Percentiles rank a stretch among this genome's conserved stretches.
These are phyloP conservation scores for Xanthorhoe spadicearia DNA, from an alignment of 2,888 invertebrate genomes.

Conservation along the genomic window DNA sequence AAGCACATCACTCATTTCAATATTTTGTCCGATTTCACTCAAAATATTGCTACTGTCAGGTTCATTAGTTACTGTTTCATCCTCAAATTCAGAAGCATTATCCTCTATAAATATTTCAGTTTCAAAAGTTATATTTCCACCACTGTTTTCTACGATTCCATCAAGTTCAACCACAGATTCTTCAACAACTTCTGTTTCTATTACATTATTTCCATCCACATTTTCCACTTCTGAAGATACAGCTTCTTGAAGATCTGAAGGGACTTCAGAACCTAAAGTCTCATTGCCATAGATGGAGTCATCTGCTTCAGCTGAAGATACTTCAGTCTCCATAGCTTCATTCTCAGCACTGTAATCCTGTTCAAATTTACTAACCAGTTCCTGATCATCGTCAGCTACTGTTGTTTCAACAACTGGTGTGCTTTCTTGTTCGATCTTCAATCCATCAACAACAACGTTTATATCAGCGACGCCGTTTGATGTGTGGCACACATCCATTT, in stretches of 20 bases:
- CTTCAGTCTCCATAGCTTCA: slow-evolving; percentile 15
- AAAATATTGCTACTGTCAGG: slow-evolving; percentile 61
- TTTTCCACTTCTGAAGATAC: slow-evolving; percentile 28
- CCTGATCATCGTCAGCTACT: slow-evolving; percentile 8
- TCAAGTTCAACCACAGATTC: slow-evolving; percentile 47
- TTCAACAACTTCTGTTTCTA: slow-evolving; percentile 36
- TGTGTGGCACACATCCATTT: slow-evolving; percentile 66
- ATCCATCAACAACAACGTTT: slow-evolving; percentile 41
- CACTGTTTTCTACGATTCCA: slow-evolving; percentile 45
- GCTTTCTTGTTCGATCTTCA: slow-evolving; percentile 33
- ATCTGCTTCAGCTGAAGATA: slow-evolving; percentile 8
- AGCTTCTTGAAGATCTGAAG: slow-evolving; percentile 14
- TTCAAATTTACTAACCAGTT: slow-evolving; percentile 21
- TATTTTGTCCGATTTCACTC: slow-evolving; percentile 69
- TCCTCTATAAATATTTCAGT: slow-evolving; percentile 76
- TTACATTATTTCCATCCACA: slow-evolving; percentile 27
- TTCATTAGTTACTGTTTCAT: slow-evolving; percentile 49
- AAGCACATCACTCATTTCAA: slow-evolving; percentile 75
- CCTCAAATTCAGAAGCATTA: slow-evolving; percentile 60
- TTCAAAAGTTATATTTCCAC: slow-evolving; percentile 66
- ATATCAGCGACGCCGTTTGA: slow-evolving; percentile 70
- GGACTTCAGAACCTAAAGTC: slow-evolving; percentile 15
- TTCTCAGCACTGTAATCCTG: slow-evolving; percentile 34
- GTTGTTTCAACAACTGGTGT: slow-evolving; percentile 25
- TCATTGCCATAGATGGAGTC: slow-evolving; percentile 12